Percentiles rank a stretch among this genome's conserved stretches.
phyloP scores from a whole-genome alignment of 2,113 vertebrate species.

The Meles meles region DNA sequence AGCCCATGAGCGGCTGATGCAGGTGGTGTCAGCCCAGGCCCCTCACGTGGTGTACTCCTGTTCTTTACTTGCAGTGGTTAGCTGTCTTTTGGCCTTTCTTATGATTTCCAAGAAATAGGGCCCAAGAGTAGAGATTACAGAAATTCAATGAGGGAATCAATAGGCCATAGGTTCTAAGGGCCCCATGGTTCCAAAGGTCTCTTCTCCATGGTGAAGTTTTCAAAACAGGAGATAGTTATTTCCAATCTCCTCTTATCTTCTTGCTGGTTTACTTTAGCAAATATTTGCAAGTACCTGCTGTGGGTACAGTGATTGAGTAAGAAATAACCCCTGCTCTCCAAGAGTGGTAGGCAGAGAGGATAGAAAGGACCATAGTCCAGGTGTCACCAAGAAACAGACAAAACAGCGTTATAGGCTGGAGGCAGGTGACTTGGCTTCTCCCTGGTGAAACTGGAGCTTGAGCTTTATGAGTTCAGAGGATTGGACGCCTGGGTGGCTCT shows the following conservation, averaged over 20 bases:
- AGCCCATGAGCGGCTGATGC: not conserved
- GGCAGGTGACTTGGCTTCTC: not conserved
- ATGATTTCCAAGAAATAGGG: not conserved
- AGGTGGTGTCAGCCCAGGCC: fast-evolving
- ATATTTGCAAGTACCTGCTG: not conserved
- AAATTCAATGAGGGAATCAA: not conserved
- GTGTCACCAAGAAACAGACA: not conserved
- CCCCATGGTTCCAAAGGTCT: slow-evolving; percentile 37
- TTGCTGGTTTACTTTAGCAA: slow-evolving; percentile 14
- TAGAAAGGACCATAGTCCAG: not conserved
- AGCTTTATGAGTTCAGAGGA: not conserved
- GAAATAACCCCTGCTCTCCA: not conserved
- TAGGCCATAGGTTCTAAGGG: not conserved
- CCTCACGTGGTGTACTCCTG: fast-evolving
- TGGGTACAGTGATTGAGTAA: not conserved
- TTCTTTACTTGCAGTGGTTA: not conserved
- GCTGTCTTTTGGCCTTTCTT: not conserved
- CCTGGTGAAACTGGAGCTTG: not conserved
- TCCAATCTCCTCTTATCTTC: slow-evolving; percentile 1
- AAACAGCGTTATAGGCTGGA: not conserved
- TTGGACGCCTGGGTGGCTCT: too few species aligned
- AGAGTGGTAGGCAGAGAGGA: not conserved
- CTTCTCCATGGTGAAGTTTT: slow-evolving; percentile 40
- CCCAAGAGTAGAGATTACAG: not conserved
- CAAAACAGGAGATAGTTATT: not conserved